These are phyloP conservation scores for Melanotaenia maccullochi DNA, from an alignment of 2,797 vertebrate genomes.

Conservation along the genomic window DNA sequence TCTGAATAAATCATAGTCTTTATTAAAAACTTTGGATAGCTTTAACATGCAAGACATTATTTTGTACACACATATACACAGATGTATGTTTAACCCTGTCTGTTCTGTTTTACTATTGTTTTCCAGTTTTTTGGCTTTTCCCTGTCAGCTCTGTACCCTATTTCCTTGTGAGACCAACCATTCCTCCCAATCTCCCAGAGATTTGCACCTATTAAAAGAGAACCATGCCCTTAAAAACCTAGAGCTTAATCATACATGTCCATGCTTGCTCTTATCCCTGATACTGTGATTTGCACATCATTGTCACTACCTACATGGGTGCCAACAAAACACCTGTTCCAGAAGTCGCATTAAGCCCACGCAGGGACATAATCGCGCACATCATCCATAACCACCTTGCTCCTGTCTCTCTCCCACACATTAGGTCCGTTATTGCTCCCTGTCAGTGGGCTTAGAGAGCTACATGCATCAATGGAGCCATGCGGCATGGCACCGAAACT, in stretches of 20 bases:
- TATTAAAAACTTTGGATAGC: neutral
- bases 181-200: constrained; percentile 8
- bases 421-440: constrained; percentile 24
- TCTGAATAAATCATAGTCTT: neutral
- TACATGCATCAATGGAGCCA: constrained; percentile 8
- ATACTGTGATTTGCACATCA: constrained; percentile 44
- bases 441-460: constrained; percentile 10
- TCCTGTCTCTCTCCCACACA: constrained; percentile 31
- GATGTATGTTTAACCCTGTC: neutral
- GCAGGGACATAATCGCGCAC: constrained; percentile 36
- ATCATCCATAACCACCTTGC: constrained; percentile 44
- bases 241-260: constrained; percentile 4
- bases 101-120: neutral
- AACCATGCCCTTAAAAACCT: constrained; percentile 15
- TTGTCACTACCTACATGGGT: constrained; percentile 45
- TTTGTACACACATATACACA: neutral
- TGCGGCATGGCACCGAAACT: too few relatives aligned
- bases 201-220: constrained; percentile 5
- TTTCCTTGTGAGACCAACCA: constrained; percentile 19
- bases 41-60: neutral
- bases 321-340: constrained; percentile 53
- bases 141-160: too few relatives aligned
- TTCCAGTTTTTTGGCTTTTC: too few relatives aligned
- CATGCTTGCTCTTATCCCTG: constrained; percentile 16
- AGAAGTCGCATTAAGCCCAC: constrained; percentile 59